Base-by-base conservation (phyloP, 92 coral and sea anemone genomes). In the Montipora capitata region DNA sequence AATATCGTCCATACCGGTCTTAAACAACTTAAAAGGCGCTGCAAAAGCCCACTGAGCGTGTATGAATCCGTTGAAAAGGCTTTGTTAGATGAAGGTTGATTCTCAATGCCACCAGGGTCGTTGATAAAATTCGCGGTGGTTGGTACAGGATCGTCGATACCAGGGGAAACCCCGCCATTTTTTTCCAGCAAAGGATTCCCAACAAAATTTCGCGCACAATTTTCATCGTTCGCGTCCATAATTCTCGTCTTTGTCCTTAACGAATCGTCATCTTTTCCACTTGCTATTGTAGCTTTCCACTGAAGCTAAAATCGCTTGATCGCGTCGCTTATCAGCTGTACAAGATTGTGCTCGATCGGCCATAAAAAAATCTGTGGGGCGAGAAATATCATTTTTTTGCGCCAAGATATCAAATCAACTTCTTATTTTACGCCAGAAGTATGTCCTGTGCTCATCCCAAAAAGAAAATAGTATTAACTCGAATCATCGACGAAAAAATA, bases 1-100 rank as follows among this genome's bases (percentile, higher is more conserved):
- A 95, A 67, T 1, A 95, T 95, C 41, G 85, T 77, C 98, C 98
- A 95, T 10, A 95, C 96, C 12, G 98, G 98, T 27, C 95, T 84
- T 72, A 95, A 86, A 65, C 98, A 95, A 9, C 96, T 95, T 64
- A 95, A 78, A 35, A 95, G 80, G 4, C 98, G 95, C 59, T 94
- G 96, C 54, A 95, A 90, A 35, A 95, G 79, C 10, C 96, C 95
- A 39, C 94, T 87, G 15, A 95, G 83, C 10, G 95, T 88, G 5
- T 95, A 74, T 11, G 91, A 81, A 41, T 72, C 59, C 14, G 87
- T 5, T 38, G 87, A 5, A 48, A 70, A 61, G 17, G 42, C 72
- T 62, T 83, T 83, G 79, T 38, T 83, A 4, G 79, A 61, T 10
- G 87, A 61, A 13, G 72, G 38, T 44, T 73, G 58, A 58, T 13